Evolutionary conservation across 2,888 invertebrate genomes (phyloP), one percentile per base, ranked within the genome.

Genomic region (Xylocampa areola): DNA sequence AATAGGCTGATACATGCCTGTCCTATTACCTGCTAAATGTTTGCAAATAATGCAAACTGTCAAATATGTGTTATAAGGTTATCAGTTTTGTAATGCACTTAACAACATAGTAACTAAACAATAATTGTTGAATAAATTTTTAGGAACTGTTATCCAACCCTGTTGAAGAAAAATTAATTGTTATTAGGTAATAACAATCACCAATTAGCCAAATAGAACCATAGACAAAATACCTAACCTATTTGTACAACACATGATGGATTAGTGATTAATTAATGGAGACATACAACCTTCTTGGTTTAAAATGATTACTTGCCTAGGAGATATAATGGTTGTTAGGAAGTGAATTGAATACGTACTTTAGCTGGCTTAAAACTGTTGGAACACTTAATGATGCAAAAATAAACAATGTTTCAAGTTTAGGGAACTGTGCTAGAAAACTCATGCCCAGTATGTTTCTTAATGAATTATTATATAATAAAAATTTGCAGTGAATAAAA

Each of bases 11-110:
- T 68, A 50, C 33, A 50, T n/a, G 11, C 10, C 25, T 40, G 43
- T 62, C 65, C 48, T 58, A 69, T 57, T 68, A 57, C 41, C 51
- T 50, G 49, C 51, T 44, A 43, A 53, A 39, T 76, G 73, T 76
- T 80, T 78, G 73, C 76, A 74, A 77, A 79, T 77, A 80, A 35
- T 51, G 37, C 48, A 64, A 69, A 48, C 72, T 73, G 72, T 73
- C 75, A 74, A 68, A 66, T 45, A 27, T 41, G 25, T 53, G 43
- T 50, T 64, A 49, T 23, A 55, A 50, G 66, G 70, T 68, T 71
- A 71, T 40, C 36, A 65, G 66, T 68, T 47, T 47, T 59, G 7
- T 47, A 49, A 36, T 65, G 36, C 45, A 71, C 19, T 47, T 25
- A 44, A 53, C 29, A 55, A 68, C 55, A 68, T 39, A 54, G 19